A percentile compares a stretch with the other conserved stretches of the same genome.
These are phyloP conservation scores for Muscina levida DNA, from an alignment of 2,888 invertebrate species.

Conservation along the genomic window DNA sequence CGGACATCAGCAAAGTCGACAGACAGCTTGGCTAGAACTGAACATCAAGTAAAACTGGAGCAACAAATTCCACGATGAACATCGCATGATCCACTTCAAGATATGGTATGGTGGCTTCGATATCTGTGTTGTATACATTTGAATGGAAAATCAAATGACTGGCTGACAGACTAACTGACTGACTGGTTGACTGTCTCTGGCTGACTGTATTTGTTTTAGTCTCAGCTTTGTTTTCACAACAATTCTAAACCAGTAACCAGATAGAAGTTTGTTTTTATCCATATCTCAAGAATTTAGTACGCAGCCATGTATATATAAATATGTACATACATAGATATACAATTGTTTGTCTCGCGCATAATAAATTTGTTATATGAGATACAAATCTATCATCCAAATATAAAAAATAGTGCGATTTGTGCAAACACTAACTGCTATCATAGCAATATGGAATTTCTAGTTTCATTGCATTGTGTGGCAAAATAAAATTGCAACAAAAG, in stretches of 20 bases:
- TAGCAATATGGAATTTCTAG: too few relatives aligned
- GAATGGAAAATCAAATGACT: too few relatives aligned
- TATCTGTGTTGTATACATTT: too few relatives aligned
- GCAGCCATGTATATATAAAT: neutral
- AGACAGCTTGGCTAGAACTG: constrained; percentile 25
- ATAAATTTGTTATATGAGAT: constrained; percentile 34
- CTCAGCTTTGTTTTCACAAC: neutral
- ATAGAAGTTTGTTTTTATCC: neutral
- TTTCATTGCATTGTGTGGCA: too few relatives aligned
- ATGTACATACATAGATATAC: neutral
- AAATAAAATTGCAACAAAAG: too few relatives aligned
- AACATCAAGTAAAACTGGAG: neutral
- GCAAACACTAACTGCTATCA: too few relatives aligned
- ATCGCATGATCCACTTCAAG: constrained; percentile 39
- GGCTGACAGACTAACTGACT: too few relatives aligned
- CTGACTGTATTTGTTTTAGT: constrained; percentile 10
- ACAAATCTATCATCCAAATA: constrained; percentile 9
- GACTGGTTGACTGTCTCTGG: too few relatives aligned
- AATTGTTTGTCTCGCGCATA: neutral
- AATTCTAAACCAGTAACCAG: constrained; percentile 13
- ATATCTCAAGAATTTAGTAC: neutral
- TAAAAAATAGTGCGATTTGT: neutral
- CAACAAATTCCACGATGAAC: neutral
- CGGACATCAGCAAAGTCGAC: neutral
- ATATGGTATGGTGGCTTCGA: neutral